These are phyloP conservation scores for Sinella curviseta DNA, from an alignment of 1,140 invertebrate genomes.

Conservation along the genomic window DNA sequence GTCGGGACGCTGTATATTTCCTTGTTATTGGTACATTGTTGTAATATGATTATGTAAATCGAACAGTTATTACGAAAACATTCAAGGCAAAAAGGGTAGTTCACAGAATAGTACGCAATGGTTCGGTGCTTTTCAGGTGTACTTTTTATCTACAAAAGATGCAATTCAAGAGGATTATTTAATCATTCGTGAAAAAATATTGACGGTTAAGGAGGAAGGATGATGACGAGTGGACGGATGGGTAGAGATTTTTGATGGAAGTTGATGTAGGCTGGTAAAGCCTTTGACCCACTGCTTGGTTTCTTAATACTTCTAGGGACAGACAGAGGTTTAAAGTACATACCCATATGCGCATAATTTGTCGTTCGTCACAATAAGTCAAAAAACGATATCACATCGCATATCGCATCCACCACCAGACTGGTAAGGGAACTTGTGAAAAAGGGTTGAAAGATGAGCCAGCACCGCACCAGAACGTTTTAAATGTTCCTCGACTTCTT, in stretches of 20 bases:
- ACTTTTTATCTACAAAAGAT: not conserved
- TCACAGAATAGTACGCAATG: not conserved
- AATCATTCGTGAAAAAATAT: constrained; percentile 5
- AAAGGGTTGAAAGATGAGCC: not conserved
- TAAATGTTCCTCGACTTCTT: not conserved
- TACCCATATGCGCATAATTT: too few species aligned
- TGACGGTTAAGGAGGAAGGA: not conserved
- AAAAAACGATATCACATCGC: too few species aligned
- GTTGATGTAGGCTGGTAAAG: not conserved
- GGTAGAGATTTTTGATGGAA: not conserved
- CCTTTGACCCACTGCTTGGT: not conserved
- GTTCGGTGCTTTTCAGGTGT: constrained; percentile 13
- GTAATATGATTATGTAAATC: constrained; percentile 22
- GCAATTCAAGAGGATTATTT: not conserved
- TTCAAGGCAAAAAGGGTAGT: not conserved
- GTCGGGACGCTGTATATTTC: not conserved
- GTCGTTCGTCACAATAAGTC: not conserved
- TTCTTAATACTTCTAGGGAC: too few species aligned
- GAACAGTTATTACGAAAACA: not conserved
- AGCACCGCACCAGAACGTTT: not conserved
- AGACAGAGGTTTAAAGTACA: too few species aligned
- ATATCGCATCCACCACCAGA: too few species aligned
- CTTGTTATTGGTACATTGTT: not conserved
- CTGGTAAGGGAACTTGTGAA: too few species aligned
- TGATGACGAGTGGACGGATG: not conserved